These are phyloP conservation scores for Chelonia mydas DNA, from an alignment of 2,797 vertebrate species.

Conservation along the genomic window DNA sequence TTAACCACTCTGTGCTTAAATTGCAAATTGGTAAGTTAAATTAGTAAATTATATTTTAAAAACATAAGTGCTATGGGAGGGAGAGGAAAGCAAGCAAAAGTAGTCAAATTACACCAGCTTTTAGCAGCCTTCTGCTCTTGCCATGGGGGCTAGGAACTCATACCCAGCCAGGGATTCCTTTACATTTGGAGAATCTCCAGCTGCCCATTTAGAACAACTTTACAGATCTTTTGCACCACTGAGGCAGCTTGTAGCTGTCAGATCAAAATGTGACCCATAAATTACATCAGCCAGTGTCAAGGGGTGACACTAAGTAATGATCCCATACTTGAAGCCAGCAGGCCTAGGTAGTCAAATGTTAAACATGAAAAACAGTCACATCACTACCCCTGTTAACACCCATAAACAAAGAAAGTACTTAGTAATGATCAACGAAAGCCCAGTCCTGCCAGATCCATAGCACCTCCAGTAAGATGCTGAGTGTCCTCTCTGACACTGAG, in stretches of 20 bases:
- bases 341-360: fast-evolving
- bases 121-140: not conserved
- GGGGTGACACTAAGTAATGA: not conserved
- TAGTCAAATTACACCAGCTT: not conserved
- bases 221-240: not conserved
- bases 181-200: not conserved
- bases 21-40: not conserved
- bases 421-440: not conserved
- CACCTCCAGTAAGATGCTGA: not conserved
- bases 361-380: not conserved
- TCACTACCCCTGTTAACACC: not conserved
- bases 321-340: not conserved
- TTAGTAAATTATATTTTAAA: conserved; percentile 6
- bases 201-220: not conserved
- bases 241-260: not conserved
- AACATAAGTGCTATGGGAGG: not conserved
- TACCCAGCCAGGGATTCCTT: not conserved
- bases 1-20: fast-evolving
- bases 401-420: not conserved
- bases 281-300: fast-evolving
- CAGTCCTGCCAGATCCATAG: not conserved
- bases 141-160: not conserved
- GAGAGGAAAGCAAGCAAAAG: not conserved
- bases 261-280: not conserved
- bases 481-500: not conserved